These are phyloP conservation scores for Aricia artaxerxes DNA, from an alignment of 2,888 invertebrate species.

Conservation along the genomic window DNA sequence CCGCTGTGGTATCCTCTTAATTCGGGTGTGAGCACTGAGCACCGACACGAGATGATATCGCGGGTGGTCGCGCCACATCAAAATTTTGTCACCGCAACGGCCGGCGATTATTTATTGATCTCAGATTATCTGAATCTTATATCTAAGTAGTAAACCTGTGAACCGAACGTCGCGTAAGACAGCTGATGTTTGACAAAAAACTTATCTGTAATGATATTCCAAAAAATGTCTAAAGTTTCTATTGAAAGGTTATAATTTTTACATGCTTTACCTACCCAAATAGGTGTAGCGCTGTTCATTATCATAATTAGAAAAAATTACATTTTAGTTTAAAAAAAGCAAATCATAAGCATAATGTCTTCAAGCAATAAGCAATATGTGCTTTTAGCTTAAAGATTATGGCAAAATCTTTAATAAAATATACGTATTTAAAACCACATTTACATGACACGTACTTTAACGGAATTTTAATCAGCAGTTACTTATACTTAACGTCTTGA, in stretches of 20 bases:
- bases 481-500: slow-evolving; percentile 22
- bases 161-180: not conserved
- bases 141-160: not conserved
- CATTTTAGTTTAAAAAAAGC: not conserved
- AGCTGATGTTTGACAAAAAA: not conserved
- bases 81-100: slow-evolving; percentile 31
- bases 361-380: not conserved
- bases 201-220: not conserved
- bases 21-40: slow-evolving; percentile 56
- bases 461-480: slow-evolving; percentile 20
- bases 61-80: slow-evolving; percentile 59
- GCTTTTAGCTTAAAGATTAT: not conserved
- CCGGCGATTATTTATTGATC: not conserved
- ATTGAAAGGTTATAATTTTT: not conserved
- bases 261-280: too few relatives aligned
- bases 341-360: not conserved
- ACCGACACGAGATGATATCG: slow-evolving; percentile 64
- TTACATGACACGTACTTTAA: not conserved
- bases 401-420: not conserved
- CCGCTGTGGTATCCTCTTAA: too few relatives aligned
- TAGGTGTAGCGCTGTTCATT: too few relatives aligned
- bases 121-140: not conserved
- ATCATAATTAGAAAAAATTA: not conserved
- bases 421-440: not conserved
- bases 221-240: not conserved